phyloP scores from a whole-genome alignment of 2,113 vertebrate genomes.

The Murina feae region DNA sequence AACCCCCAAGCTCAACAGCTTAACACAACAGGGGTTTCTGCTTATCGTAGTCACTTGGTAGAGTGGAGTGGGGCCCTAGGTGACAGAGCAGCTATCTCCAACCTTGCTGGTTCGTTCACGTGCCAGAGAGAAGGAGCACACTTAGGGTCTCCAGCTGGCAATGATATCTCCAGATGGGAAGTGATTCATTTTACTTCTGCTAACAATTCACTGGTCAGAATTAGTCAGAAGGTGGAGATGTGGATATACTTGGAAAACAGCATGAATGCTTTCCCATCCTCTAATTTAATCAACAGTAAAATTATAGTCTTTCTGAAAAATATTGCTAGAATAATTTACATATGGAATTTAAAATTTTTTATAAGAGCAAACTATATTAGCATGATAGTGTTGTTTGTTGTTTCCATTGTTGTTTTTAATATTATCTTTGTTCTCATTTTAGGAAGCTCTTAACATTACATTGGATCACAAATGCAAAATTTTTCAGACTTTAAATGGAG shows the following conservation, averaged over 20 bases:
- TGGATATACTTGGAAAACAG: not conserved
- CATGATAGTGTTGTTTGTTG: not conserved
- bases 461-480: constrained; percentile 96
- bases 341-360: not conserved
- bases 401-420: constrained; percentile 30
- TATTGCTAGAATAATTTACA: not conserved
- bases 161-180: not conserved
- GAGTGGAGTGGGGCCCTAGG: too few species aligned
- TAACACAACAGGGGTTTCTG: not conserved
- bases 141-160: not conserved
- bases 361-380: not conserved
- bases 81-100: not conserved
- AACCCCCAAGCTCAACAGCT: not conserved
- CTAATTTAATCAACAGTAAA: not conserved
- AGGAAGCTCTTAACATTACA: constrained; percentile 93
- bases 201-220: not conserved
- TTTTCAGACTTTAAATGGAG: constrained; percentile 96
- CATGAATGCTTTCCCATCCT: not conserved
- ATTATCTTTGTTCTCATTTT: constrained; percentile 51
- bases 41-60: not conserved
- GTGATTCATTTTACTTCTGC: not conserved
- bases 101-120: not conserved
- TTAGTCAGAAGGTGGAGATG: not conserved
- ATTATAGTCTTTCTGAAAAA: not conserved
- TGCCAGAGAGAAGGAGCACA: not conserved